phyloP scores from a whole-genome alignment of 2,797 vertebrate genomes.

The Parauchenoglanis punctatus region DNA sequence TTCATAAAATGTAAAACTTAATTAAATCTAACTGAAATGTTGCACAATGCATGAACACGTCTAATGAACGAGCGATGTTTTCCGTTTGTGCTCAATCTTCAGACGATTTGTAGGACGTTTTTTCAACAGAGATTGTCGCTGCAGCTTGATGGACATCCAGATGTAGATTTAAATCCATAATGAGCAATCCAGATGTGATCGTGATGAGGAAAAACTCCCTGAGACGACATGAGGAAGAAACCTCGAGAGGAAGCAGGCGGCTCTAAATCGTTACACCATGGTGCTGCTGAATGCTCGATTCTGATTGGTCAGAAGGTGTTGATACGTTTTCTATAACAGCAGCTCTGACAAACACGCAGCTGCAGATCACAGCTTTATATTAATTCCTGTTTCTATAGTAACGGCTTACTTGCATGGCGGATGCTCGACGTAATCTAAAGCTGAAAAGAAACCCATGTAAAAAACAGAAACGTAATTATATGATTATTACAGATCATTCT shows the following conservation, averaged over 20 bases:
- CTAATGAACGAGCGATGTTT: background rate
- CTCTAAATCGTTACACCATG: background rate
- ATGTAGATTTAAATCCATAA: background rate
- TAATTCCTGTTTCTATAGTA: background rate
- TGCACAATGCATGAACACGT: background rate
- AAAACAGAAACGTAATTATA: background rate
- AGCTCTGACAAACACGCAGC: background rate
- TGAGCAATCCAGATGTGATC: background rate
- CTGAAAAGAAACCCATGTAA: background rate
- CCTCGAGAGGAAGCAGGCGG: background rate
- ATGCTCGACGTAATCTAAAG: background rate
- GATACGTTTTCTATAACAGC: background rate
- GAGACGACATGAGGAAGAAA: too few species aligned
- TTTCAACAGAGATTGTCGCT: background rate
- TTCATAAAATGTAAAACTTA: background rate
- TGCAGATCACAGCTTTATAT: background rate
- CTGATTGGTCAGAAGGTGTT: background rate
- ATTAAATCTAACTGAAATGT: background rate
- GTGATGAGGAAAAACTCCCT: background rate
- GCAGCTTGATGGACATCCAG: background rate
- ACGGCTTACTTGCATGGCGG: background rate
- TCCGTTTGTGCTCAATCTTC: background rate
- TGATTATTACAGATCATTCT: background rate
- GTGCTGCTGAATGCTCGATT: background rate
- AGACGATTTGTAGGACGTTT: background rate